phyloP scores from a whole-genome alignment of 2,888 invertebrate genomes.

The Heliconius charithonia region DNA sequence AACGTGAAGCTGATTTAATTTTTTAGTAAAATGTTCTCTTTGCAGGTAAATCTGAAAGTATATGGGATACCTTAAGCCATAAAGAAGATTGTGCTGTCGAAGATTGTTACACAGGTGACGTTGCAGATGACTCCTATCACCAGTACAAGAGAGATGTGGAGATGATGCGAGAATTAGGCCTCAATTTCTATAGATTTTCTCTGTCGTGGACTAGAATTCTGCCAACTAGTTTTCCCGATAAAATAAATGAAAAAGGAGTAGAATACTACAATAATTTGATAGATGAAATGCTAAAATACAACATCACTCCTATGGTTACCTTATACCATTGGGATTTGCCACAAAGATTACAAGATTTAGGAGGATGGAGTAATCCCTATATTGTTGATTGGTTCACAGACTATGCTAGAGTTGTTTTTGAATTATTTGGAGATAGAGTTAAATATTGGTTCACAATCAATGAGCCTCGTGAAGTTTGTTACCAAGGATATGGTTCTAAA shows the following conservation, averaged over 20 bases:
- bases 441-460: conserved; percentile 80
- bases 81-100: conserved; percentile 67
- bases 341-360: conserved; percentile 69
- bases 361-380: conserved; percentile 71
- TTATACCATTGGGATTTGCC: conserved; percentile 77
- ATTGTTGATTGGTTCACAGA: conserved; percentile 66
- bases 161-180: conserved; percentile 62
- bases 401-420: conserved; percentile 64
- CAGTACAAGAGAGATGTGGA: conserved; percentile 78
- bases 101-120: conserved; percentile 80
- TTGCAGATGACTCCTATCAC: conserved; percentile 82
- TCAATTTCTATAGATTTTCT: conserved; percentile 77
- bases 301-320: conserved; percentile 82
- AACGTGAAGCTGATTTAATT: not conserved
- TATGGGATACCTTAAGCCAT: conserved; percentile 84
- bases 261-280: too few species aligned
- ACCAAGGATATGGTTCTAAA: conserved; percentile 63
- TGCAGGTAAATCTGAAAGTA: conserved; percentile 77
- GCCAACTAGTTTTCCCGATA: conserved; percentile 75
- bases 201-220: conserved; percentile 85
- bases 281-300: conserved; percentile 61
- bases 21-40: conserved; percentile 8
- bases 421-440: conserved; percentile 67
- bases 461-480: conserved; percentile 66
- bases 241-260: too few species aligned